These are phyloP conservation scores for Formica selysi DNA, from an alignment of 1,140 invertebrate species.

Conservation along the genomic window DNA sequence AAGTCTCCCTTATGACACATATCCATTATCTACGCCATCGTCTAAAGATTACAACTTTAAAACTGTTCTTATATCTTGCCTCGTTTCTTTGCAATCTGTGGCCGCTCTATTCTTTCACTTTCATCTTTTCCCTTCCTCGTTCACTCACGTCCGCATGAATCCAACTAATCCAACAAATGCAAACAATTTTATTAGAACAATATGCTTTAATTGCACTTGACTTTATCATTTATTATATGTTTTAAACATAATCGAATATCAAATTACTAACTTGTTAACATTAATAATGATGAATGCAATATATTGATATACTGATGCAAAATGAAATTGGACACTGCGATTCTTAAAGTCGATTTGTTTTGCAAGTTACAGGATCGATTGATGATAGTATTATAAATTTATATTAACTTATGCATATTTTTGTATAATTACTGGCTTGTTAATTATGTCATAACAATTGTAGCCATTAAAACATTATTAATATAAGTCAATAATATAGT, in stretches of 20 bases:
- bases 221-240: not conserved
- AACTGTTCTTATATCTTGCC: constrained; percentile 64
- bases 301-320: not conserved
- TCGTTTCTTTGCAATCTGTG: not conserved
- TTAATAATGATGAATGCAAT: constrained; percentile 5
- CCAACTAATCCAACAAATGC: not conserved
- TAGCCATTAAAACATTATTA: not conserved
- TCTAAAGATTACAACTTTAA: constrained; percentile 59
- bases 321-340: not conserved
- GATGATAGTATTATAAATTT: not conserved
- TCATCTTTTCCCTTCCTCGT: not conserved
- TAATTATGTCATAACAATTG: not conserved
- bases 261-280: not conserved
- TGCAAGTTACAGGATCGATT: not conserved
- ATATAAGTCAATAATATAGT: not conserved
- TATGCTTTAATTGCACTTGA: constrained; percentile 66
- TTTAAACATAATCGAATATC: not conserved
- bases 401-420: not conserved
- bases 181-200: not conserved
- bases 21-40: constrained; percentile 30
- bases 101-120: constrained; percentile 22
- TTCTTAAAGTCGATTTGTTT: not conserved
- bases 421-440: not conserved
- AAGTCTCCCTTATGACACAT: constrained; percentile 11
- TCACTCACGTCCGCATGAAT: not conserved